Conservation (phyloP, 2,888 invertebrate species). For the Hirudinaria manillensis region DNA sequence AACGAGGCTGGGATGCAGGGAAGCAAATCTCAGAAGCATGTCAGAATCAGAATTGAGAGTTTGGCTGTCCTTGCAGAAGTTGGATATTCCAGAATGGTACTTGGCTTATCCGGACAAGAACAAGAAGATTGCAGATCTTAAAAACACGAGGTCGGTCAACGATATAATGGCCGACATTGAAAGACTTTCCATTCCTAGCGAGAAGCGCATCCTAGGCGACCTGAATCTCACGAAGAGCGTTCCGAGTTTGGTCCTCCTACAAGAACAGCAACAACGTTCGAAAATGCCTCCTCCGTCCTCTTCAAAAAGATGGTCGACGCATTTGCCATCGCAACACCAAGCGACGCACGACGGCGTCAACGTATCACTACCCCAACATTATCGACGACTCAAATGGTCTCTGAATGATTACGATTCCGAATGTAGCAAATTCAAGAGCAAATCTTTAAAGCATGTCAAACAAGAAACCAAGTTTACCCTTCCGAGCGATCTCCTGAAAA, state of each 20-base stretch:
- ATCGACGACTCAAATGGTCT: not conserved
- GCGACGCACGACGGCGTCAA: not conserved
- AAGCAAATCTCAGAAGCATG: not conserved
- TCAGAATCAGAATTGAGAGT: conserved; percentile 90
- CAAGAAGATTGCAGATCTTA: conserved; percentile 31
- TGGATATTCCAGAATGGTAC: conserved; percentile 93
- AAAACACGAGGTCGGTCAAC: conserved; percentile 33
- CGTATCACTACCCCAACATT: not conserved
- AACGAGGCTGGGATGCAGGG: not conserved
- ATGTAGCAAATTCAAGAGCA: not conserved
- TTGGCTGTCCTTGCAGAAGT: conserved; percentile 82
- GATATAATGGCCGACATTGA: conserved; percentile 24
- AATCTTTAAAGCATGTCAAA: not conserved
- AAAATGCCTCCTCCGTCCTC: not conserved
- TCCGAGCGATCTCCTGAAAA: not conserved
- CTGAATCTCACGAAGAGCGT: conserved; percentile 23
- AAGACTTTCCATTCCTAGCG: conserved; percentile 7
- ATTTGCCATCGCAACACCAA: not conserved
- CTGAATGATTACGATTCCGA: not conserved
- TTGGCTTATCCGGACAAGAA: conserved; percentile 56
- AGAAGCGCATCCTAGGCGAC: not conserved
- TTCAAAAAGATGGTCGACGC: not conserved
- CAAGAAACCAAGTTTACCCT: not conserved
- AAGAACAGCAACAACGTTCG: not conserved
- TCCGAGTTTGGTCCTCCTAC: conserved; percentile 4